Conservation (phyloP, 2,113 vertebrate genomes). For the Nansenia antarctica region DNA sequence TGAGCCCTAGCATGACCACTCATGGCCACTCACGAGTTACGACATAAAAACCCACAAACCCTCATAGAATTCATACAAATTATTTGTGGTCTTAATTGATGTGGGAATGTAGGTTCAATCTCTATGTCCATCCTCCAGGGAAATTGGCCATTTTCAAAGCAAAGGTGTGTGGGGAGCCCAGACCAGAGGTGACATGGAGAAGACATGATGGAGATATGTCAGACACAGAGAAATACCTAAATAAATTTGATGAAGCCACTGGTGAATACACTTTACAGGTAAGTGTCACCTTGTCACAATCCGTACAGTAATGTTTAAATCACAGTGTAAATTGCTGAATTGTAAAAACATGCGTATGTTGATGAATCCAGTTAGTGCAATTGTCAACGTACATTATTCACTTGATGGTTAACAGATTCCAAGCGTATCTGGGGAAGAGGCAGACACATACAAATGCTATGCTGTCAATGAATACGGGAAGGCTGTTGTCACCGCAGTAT, state of each 20-base stretch:
- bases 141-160: conserved; percentile 80
- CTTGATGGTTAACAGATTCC: conserved; percentile 77
- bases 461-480: conserved; percentile 83
- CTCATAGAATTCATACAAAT: too few relatives aligned
- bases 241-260: conserved; percentile 59
- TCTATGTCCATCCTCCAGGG: conserved; percentile 62
- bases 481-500: conserved; percentile 73
- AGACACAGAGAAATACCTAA: conserved; percentile 74
- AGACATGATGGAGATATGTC: conserved; percentile 60
- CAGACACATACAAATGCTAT: conserved; percentile 80
- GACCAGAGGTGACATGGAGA: conserved; percentile 80
- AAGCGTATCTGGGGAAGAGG: conserved; percentile 68
- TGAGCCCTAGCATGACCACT: too few relatives aligned
- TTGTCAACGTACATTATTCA: not conserved
- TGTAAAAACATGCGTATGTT: not conserved
- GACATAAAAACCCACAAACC: too few relatives aligned
- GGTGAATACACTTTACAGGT: conserved; percentile 82
- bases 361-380: conserved; percentile 1
- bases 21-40: too few relatives aligned
- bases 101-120: not conserved
- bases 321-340: too few relatives aligned
- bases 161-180: conserved; percentile 79
- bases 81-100: not conserved
- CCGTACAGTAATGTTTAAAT: not conserved
- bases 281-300: conserved; percentile 18